phyloP scores from a whole-genome alignment of 2,113 vertebrate genomes.

The Cariama cristata region DNA sequence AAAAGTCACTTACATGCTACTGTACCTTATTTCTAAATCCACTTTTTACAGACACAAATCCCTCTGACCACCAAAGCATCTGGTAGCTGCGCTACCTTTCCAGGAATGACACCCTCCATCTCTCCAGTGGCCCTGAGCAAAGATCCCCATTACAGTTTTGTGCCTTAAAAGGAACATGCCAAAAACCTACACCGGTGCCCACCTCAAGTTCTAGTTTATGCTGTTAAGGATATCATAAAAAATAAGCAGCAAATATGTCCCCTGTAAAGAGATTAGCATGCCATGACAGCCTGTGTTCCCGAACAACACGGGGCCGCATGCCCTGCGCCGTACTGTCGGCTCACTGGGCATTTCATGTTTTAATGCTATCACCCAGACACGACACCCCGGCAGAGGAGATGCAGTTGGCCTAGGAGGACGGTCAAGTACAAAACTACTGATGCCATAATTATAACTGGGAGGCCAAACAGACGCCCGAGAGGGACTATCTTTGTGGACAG shows the following conservation, averaged over 20 bases:
- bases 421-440: neutral
- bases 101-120: neutral
- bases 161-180: neutral
- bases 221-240: neutral
- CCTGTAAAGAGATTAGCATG: neutral
- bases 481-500: neutral
- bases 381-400: neutral
- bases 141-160: neutral
- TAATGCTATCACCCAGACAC: neutral
- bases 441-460: neutral
- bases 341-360: neutral
- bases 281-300: neutral
- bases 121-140: neutral
- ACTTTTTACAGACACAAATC: conserved; percentile 2
- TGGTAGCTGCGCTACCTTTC: neutral
- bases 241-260: neutral
- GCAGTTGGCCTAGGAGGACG: neutral
- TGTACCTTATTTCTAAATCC: conserved; percentile 1
- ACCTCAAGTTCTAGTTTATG: neutral
- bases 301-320: accelerated
- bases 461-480: neutral
- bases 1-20: neutral
- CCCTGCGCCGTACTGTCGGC: accelerated
- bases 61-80: neutral
- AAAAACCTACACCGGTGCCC: neutral